A percentile compares a stretch with the other conserved stretches of the same genome.
phyloP scores from a whole-genome alignment of 2,113 vertebrate genomes.

The Willisornis vidua region DNA sequence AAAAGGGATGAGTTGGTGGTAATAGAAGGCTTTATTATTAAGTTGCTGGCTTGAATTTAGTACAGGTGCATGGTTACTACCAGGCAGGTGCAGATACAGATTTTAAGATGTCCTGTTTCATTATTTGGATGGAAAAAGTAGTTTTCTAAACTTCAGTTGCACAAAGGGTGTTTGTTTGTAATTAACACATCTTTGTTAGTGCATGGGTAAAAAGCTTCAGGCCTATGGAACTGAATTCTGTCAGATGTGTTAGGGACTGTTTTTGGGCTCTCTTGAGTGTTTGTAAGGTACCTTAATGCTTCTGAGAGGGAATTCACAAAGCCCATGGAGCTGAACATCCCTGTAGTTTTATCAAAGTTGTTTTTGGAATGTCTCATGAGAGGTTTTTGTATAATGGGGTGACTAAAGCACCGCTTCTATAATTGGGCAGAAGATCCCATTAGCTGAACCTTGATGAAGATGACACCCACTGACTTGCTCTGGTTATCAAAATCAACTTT shows the following conservation, averaged over 20 bases:
- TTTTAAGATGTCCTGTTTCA: not conserved
- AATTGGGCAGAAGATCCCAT: not conserved
- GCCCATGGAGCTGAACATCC: not conserved
- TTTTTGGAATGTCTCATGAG: not conserved
- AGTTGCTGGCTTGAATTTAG: not conserved
- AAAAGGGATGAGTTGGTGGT: not conserved
- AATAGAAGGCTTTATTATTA: not conserved
- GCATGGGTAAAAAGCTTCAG: not conserved
- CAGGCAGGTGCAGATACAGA: not conserved
- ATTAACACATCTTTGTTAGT: not conserved
- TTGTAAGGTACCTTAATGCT: not conserved
- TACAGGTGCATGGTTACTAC: rapidly evolving
- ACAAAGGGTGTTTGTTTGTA: not conserved
- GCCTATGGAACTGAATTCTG: not conserved
- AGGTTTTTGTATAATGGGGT: not conserved
- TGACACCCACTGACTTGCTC: constrained; percentile 8
- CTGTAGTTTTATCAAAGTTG: not conserved
- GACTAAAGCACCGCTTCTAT: not conserved
- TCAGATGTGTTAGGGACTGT: not conserved
- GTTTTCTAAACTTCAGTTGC: not conserved
- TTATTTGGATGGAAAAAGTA: not conserved
- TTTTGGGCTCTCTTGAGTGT: not conserved
- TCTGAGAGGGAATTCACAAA: not conserved
- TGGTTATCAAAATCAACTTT: not conserved
- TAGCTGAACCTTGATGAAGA: not conserved